These are phyloP conservation scores for Plutomurus gul DNA, from an alignment of 1,140 invertebrate genomes.

Conservation along the genomic window DNA sequence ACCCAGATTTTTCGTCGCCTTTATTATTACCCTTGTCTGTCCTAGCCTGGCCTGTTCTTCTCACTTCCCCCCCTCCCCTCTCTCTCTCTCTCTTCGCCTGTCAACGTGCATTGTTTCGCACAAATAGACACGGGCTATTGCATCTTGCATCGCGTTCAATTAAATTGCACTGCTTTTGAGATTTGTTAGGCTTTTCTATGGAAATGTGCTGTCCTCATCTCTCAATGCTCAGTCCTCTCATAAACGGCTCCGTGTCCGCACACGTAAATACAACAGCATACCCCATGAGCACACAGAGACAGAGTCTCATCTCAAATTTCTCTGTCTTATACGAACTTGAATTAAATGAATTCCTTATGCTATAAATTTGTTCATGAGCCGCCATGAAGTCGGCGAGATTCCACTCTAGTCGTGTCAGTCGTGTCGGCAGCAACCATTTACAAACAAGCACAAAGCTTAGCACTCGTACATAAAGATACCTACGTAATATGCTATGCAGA, in stretches of 20 bases:
- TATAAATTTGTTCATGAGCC: conserved; percentile 6
- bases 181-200: background rate
- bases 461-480: no score
- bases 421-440: background rate
- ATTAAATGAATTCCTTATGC: conserved; percentile 5
- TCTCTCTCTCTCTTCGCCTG: no score
- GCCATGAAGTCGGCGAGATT: background rate
- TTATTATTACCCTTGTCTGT: conserved; percentile 1
- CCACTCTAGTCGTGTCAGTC: background rate
- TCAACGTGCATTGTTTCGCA: no score
- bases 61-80: no score
- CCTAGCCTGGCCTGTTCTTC: no score
- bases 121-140: background rate
- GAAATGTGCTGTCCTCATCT: background rate
- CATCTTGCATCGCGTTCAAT: background rate
- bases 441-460: no score
- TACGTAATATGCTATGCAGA: no score
- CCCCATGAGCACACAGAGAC: background rate
- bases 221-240: background rate
- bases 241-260: background rate
- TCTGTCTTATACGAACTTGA: conserved; percentile 7
- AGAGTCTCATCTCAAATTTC: background rate
- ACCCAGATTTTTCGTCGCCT: conserved; percentile 19
- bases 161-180: background rate
- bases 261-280: background rate